Evolutionary conservation across 2,888 invertebrate genomes (phyloP), one percentile per base, ranked within the genome.

Genomic region (Drosophila infuscata): DNA sequence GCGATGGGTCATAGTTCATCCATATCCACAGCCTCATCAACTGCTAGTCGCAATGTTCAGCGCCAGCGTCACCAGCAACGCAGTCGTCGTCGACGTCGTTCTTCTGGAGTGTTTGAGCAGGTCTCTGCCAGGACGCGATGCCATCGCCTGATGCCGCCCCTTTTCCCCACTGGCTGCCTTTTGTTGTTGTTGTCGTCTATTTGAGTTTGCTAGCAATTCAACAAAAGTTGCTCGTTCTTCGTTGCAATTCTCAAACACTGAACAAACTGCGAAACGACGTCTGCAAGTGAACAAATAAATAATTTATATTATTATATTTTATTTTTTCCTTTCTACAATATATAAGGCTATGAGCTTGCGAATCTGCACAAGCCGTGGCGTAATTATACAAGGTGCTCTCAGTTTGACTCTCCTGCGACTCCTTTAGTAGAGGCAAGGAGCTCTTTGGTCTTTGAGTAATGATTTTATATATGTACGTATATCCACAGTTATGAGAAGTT

Each of bases 281-380:
- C 84, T 85, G 90, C 49, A 85, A 85, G 58, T 70, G 66, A 80
- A 83, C 77, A 77, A 83, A 88, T 88, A 83, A 76, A 79, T 85
- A 54, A 73, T 82, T 82, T 69, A 63, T 82, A 54, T 71, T 82
- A 11, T 46, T 46, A 46, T 25, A 4, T 8, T 15, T 15, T 46
- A 15, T 15, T 12, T 46, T 15, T n/a, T n/a, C n/a, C 8, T 3
- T 25, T 9, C 15, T 0, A 8, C 12, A 20, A 20, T 20, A 46
- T 25, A 46, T 15, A 46, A 46, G 25, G 15, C 2, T 8, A 15
- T 25, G 46, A 25, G 8, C n/a, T 41, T 41, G 38, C 38, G 38
- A n/a, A 38, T n/a, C 38, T 3, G 38, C n/a, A 38, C 8, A 38
- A 8, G 17, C 43, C 43, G 20, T 43, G 15, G 2, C 25, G 8